A percentile compares a stretch with the other conserved stretches of the same genome.
phyloP scores from a whole-genome alignment of 2,113 vertebrate species.

The Paradisaea rubra region DNA sequence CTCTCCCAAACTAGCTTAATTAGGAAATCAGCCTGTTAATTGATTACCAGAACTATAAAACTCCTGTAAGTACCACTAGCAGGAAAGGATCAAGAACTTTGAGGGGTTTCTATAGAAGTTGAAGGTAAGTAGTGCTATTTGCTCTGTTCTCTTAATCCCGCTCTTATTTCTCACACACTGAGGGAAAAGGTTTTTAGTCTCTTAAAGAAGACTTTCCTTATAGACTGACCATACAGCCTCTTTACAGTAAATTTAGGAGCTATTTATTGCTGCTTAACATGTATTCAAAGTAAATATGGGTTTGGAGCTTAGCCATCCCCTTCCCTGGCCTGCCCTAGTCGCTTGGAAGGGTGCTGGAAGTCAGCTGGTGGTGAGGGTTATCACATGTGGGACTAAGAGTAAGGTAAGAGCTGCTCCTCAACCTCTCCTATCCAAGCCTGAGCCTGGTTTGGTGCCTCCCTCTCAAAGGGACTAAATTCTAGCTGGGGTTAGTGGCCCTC shows the following conservation, averaged over 20 bases:
- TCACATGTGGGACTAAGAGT: accelerated
- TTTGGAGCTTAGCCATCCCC: accelerated
- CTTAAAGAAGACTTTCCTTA: accelerated
- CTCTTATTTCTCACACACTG: accelerated
- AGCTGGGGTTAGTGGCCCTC: neutral
- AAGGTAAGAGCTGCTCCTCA: neutral
- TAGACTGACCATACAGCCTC: accelerated
- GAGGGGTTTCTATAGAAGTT: accelerated
- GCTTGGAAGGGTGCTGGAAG: neutral
- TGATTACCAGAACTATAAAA: slow-evolving; percentile 14
- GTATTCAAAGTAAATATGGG: accelerated
- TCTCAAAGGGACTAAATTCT: neutral
- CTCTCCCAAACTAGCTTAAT: neutral
- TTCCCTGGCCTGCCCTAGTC: neutral
- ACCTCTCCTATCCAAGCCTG: neutral
- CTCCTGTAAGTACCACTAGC: accelerated
- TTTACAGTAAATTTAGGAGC: accelerated
- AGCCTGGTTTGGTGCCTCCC: neutral
- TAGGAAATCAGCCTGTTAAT: neutral
- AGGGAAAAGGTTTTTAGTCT: accelerated
- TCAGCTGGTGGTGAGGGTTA: neutral
- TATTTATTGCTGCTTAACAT: neutral
- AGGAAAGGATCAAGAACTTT: accelerated
- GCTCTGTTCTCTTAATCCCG: accelerated
- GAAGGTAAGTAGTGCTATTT: neutral